Percentiles rank a stretch among this genome's conserved stretches.
These are phyloP conservation scores for Holacanthella duospinosa DNA, from an alignment of 2,888 invertebrate genomes.

Conservation along the genomic window DNA sequence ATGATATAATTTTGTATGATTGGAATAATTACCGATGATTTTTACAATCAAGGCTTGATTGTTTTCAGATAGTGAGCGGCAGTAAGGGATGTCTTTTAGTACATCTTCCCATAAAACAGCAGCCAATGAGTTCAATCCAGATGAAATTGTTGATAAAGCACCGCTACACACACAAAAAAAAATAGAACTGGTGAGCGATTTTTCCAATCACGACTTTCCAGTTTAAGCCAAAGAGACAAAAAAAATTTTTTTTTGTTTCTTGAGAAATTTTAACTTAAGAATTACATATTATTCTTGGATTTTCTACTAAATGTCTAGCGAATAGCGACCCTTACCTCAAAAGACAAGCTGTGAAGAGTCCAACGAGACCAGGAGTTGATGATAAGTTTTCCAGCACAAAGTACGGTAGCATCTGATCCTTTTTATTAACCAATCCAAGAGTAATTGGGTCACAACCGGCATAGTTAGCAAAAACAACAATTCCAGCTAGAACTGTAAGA, in stretches of 20 bases:
- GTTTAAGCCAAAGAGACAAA: too few species aligned
- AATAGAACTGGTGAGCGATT: too few species aligned
- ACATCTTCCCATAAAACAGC: slow-evolving; percentile 39
- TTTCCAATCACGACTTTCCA: too few species aligned
- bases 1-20: too few species aligned
- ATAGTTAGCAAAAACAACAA: slow-evolving; percentile 41
- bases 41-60: slow-evolving; percentile 11
- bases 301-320: slow-evolving; percentile 39
- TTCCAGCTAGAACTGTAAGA: slow-evolving; percentile 28
- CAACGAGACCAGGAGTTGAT: slow-evolving; percentile 42
- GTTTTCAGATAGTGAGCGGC: slow-evolving; percentile 22
- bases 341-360: slow-evolving; percentile 45
- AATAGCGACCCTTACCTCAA: slow-evolving; percentile 38
- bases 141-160: slow-evolving; percentile 37
- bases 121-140: slow-evolving; percentile 38
- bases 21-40: slow-evolving; percentile 14
- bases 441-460: slow-evolving; percentile 40
- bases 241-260: too few species aligned
- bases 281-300: too few species aligned
- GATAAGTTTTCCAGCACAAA: slow-evolving; percentile 44
- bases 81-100: slow-evolving; percentile 19
- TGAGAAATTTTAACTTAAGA: too few species aligned
- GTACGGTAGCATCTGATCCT: slow-evolving; percentile 40
- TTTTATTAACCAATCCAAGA: slow-evolving; percentile 33
- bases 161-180: slow-evolving; percentile 7